Evolutionary conservation across 2,888 invertebrate genomes (phyloP).

Genomic region (Peribatodes rhomboidaria): DNA sequence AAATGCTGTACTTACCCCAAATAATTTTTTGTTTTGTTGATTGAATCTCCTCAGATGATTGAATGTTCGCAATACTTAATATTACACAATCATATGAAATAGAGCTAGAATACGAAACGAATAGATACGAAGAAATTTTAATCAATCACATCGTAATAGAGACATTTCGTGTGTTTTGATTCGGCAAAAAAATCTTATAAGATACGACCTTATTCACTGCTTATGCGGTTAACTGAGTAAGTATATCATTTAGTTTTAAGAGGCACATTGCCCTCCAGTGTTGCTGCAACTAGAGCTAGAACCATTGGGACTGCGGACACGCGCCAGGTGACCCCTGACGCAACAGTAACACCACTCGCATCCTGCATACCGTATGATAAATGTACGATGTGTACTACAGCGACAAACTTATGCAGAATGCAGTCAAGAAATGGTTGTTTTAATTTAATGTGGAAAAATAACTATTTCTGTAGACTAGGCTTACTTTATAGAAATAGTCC

Average conservation of each 20-base stretch:
- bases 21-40: no score
- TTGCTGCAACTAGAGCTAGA: slow-evolving; percentile 61
- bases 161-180: not conserved
- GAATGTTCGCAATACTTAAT: no score
- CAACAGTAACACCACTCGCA: slow-evolving; percentile 71
- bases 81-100: no score
- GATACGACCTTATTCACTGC: not conserved
- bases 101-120: no score
- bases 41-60: no score
- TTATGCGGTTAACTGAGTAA: slow-evolving; percentile 29
- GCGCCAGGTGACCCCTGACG: slow-evolving; percentile 80
- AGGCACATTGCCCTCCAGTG: slow-evolving; percentile 78
- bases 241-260: slow-evolving; percentile 63
- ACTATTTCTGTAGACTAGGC: not conserved
- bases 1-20: no score
- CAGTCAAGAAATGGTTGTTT: slow-evolving; percentile 47
- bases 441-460: not conserved
- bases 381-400: slow-evolving; percentile 48
- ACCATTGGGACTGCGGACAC: slow-evolving; percentile 68
- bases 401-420: slow-evolving; percentile 47
- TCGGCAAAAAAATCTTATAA: not conserved
- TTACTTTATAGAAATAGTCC: no score
- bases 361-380: slow-evolving; percentile 59
- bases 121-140: no score
- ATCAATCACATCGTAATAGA: not conserved